Percentiles rank a stretch among this genome's conserved stretches.
These are phyloP conservation scores for Pinna nobilis DNA, from an alignment of 1,140 invertebrate species.

Conservation along the genomic window DNA sequence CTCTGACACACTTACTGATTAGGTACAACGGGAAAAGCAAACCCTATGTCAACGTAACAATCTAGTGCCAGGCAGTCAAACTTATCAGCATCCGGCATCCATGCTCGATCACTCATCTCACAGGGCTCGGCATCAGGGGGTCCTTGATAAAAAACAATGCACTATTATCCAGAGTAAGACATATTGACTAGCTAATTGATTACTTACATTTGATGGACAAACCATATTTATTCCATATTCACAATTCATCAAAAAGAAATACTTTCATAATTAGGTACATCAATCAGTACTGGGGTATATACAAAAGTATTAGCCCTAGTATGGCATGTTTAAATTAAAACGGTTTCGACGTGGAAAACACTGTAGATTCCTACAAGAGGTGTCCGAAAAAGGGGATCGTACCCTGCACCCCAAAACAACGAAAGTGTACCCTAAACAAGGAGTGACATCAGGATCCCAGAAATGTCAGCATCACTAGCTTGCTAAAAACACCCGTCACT, in stretches of 20 bases:
- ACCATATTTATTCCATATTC: background rate
- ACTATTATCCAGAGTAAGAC: background rate
- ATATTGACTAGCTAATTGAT: background rate
- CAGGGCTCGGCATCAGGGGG: constrained; percentile 60
- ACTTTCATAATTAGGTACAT: background rate
- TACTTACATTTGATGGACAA: background rate
- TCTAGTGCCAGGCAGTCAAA: constrained; percentile 34
- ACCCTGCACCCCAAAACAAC: too few species aligned
- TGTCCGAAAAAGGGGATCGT: too few species aligned
- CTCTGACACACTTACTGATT: constrained; percentile 52
- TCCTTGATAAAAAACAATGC: constrained; percentile 37
- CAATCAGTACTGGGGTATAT: too few species aligned
- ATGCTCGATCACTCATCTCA: constrained; percentile 47
- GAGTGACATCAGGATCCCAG: too few species aligned
- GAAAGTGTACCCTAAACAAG: too few species aligned
- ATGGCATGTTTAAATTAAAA: too few species aligned
- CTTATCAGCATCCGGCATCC: constrained; percentile 49
- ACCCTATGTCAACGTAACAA: constrained; percentile 53
- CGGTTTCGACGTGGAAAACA: too few species aligned
- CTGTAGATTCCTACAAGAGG: too few species aligned
- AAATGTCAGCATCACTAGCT: too few species aligned
- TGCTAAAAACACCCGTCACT: too few species aligned
- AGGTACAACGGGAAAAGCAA: constrained; percentile 46
- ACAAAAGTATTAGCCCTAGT: too few species aligned
- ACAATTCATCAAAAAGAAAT: background rate